phyloP scores from a whole-genome alignment of 2,797 vertebrate species.

The Pitangus sulphuratus region DNA sequence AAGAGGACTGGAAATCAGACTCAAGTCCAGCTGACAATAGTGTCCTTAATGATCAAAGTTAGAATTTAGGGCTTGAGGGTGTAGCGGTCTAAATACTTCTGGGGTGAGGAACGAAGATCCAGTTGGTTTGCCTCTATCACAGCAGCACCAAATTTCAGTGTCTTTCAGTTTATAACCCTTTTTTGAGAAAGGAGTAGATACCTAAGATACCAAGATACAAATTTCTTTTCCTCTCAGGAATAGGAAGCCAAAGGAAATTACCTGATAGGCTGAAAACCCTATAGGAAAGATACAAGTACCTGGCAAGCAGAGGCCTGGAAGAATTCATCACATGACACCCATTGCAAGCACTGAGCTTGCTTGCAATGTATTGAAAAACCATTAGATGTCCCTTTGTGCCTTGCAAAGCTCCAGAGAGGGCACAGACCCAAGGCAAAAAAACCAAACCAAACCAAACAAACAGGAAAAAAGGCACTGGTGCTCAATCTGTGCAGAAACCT shows the following conservation, averaged over 20 bases:
- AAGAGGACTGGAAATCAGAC: background rate
- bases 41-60: background rate
- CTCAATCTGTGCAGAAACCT: background rate
- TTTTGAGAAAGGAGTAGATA: background rate
- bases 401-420: background rate
- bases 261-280: background rate
- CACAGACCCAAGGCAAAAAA: background rate
- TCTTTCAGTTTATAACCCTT: background rate
- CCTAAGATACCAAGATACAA: background rate
- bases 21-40: background rate
- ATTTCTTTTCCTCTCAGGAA: background rate
- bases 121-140: background rate
- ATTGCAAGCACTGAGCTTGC: background rate
- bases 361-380: slow-evolving; percentile 26
- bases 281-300: background rate
- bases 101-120: background rate
- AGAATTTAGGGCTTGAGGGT: background rate
- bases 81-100: background rate
- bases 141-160: background rate
- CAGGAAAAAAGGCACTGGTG: background rate
- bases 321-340: background rate
- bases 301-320: background rate
- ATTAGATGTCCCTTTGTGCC: slow-evolving; percentile 37
- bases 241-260: background rate
- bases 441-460: background rate